These are phyloP conservation scores for Drosophila phalerata DNA, from an alignment of 2,888 invertebrate genomes.

Conservation along the genomic window DNA sequence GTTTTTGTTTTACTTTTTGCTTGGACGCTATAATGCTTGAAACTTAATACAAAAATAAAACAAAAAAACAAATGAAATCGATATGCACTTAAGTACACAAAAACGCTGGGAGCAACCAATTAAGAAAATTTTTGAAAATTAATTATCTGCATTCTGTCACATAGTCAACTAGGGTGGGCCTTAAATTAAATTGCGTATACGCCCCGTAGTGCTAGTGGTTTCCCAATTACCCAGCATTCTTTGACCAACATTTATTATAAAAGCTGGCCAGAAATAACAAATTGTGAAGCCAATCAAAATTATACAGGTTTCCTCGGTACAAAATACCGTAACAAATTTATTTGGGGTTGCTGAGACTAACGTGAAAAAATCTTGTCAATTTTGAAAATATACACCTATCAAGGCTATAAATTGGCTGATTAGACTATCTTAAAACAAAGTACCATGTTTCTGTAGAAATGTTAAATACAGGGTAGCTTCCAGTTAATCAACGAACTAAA, in stretches of 20 bases:
- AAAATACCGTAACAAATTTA: not conserved
- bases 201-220: not conserved
- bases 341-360: not conserved
- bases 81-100: conserved; percentile 35
- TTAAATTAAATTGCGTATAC: conserved; percentile 23
- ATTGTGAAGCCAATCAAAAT: not conserved
- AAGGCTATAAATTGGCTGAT: not conserved
- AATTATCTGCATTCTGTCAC: conserved; percentile 29
- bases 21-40: not conserved
- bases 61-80: conserved; percentile 23
- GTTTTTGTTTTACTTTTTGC: not conserved
- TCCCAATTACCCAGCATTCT: too few species aligned
- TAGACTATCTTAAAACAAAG: not conserved
- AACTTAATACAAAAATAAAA: conserved; percentile 35
- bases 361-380: not conserved
- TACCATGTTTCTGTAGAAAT: not conserved
- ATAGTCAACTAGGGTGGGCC: conserved; percentile 3
- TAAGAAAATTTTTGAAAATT: conserved; percentile 27
- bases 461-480: not conserved
- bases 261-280: not conserved
- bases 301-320: not conserved
- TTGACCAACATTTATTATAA: not conserved
- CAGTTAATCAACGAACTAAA: not conserved
- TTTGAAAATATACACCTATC: not conserved
- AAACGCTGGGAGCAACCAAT: conserved; percentile 10